Base-by-base conservation (phyloP, 2,113 vertebrate genomes). In the Thomomys bottae region DNA sequence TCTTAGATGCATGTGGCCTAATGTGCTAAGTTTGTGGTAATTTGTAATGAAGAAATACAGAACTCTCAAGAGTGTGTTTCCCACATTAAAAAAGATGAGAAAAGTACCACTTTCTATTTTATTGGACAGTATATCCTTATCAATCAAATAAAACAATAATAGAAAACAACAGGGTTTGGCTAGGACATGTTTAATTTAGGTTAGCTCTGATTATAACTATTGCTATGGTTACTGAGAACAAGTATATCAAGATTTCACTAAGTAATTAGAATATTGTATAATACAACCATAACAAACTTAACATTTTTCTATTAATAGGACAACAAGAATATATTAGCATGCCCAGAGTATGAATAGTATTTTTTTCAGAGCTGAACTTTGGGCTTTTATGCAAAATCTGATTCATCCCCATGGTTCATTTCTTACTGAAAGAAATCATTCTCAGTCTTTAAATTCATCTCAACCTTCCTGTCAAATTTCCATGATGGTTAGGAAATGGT, bases 401-500 rank as follows among this genome's bases (percentile, higher is more conserved):
- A 86, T 88, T 82, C n/a, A 77, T 59, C 32, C 28, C 30, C 15
- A 36, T 38, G 40, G 63, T 88, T 54, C 40, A 75, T 88, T 88
- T 93, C 71, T 70, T 68, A 67, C 28, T 83, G 80, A 92, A 90
- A 79, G 28, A 66, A 49, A 88, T 42, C 15, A 21, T 82, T 57
- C 30, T 75, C 17, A 6, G 40, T 42, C 66, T 90, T 94, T 34
- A 73, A 82, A 79, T 83, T 90, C 70, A 92, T 75, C 66, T 40
- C 21, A 72, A 79, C 34, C 57, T 36, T 64, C 63, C 57, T 87
- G 73, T 93, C 83, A 94, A 64, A 30, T 89, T 90, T 76, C 83
- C 42, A 86, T 38, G 80, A 92, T 57, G 71, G 42, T 34, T 83
- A 45, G 79, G 59, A 92, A 87, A 88, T 83, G 75, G 88, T 82